phyloP scores from a whole-genome alignment of 2,113 vertebrate genomes.

The Gasterosteus aculeatus region DNA sequence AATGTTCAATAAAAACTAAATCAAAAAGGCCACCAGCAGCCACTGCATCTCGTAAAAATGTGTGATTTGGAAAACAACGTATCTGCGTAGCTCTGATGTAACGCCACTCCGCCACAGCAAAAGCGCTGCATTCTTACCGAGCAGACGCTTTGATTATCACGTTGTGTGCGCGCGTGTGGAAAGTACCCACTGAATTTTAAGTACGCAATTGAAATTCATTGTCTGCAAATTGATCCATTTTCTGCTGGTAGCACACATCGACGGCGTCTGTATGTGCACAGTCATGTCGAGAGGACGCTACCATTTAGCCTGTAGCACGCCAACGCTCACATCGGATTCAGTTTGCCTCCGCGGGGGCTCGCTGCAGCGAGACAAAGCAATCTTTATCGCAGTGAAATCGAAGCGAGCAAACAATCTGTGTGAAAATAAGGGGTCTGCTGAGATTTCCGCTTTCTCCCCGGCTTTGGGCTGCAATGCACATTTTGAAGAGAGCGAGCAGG shows the following conservation, averaged over 20 bases:
- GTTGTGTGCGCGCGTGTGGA: not conserved
- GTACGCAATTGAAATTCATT: slow-evolving; percentile 49
- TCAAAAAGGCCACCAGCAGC: not conserved
- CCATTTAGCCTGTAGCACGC: slow-evolving; percentile 15
- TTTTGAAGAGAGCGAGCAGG: slow-evolving; percentile 54
- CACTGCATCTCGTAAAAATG: not conserved
- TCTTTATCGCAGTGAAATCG: slow-evolving; percentile 76
- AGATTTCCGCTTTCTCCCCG: slow-evolving; percentile 69
- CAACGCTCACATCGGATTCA: slow-evolving; percentile 38
- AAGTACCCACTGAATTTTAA: slow-evolving; percentile 56
- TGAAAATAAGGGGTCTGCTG: slow-evolving; percentile 70
- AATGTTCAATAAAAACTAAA: not conserved
- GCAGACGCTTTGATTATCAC: slow-evolving; percentile 26
- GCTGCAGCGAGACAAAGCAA: slow-evolving; percentile 63
- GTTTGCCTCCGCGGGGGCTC: slow-evolving; percentile 44
- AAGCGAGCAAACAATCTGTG: slow-evolving; percentile 69
- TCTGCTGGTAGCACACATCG: slow-evolving; percentile 23
- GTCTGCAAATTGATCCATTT: slow-evolving; percentile 49
- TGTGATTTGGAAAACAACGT: not conserved
- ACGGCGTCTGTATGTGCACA: not conserved
- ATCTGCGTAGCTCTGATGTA: slow-evolving; percentile 3
- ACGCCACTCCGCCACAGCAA: not conserved
- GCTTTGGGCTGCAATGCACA: slow-evolving; percentile 59
- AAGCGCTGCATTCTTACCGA: slow-evolving; percentile 27
- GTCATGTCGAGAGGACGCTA: slow-evolving; percentile 27